Percentiles rank a stretch among this genome's conserved stretches.
phyloP scores from a whole-genome alignment of 2,797 vertebrate genomes.

The Eidolon dupreanum region DNA sequence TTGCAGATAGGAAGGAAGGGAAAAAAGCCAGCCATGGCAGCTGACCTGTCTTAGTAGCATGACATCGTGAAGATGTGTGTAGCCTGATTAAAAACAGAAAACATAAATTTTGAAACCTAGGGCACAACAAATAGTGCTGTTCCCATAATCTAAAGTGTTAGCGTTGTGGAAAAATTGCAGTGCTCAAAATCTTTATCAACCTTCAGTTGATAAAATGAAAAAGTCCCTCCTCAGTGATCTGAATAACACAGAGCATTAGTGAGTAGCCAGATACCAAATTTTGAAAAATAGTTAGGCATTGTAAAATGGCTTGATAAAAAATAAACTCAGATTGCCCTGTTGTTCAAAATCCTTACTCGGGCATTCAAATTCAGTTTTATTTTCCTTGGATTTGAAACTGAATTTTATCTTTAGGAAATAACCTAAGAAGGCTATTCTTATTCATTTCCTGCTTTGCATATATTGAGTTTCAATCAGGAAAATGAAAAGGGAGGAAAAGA shows the following conservation, averaged over 20 bases:
- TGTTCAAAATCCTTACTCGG: conserved; percentile 15
- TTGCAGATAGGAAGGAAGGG: background rate
- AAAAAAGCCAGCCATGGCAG: background rate
- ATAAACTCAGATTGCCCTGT: conserved; percentile 34
- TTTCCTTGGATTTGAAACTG: conserved; percentile 21
- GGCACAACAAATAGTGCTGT: background rate
- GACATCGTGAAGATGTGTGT: background rate
- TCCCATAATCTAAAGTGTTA: background rate
- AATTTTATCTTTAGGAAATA: conserved; percentile 71
- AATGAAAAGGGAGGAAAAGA: conserved; percentile 47
- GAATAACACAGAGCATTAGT: background rate
- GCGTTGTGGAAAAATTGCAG: background rate
- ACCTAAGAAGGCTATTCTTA: conserved; percentile 54
- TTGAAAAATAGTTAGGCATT: background rate
- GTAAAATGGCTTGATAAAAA: conserved; percentile 44
- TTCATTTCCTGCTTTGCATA: conserved; percentile 44
- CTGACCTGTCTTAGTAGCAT: background rate
- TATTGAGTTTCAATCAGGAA: conserved; percentile 36
- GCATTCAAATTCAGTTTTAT: conserved; percentile 45
- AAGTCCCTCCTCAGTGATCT: background rate
- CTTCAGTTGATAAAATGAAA: conserved; percentile 20
- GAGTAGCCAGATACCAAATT: background rate
- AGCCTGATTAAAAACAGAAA: background rate
- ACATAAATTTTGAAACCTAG: background rate
- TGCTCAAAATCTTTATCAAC: background rate